A percentile compares a stretch with the other conserved stretches of the same genome.
These are phyloP conservation scores for Tribolium castaneum DNA, from an alignment of 1,140 invertebrate genomes.

Conservation along the genomic window DNA sequence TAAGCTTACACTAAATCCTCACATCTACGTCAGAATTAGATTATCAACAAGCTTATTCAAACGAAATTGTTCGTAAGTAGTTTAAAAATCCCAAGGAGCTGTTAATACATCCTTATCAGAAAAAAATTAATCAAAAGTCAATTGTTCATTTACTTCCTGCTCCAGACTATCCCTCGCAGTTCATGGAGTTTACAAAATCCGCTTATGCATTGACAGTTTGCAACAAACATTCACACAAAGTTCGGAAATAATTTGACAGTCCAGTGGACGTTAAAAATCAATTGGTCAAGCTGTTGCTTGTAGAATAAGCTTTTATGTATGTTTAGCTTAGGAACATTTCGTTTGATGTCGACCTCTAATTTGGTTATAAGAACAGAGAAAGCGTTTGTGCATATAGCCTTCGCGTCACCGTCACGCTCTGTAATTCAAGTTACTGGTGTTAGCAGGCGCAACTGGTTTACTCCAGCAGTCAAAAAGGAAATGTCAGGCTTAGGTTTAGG, in stretches of 20 bases:
- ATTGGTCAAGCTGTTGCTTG: not conserved
- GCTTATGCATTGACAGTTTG: too few relatives aligned
- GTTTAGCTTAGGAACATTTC: not conserved
- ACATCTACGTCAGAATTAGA: not conserved
- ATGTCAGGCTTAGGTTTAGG: not conserved
- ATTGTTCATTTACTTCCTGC: too few relatives aligned
- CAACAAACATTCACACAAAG: too few relatives aligned
- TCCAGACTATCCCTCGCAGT: too few relatives aligned
- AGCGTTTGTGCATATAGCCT: conserved; percentile 36
- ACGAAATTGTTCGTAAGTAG: not conserved
- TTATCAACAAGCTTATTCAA: not conserved
- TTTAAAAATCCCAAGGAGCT: too few relatives aligned
- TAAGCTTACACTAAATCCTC: not conserved
- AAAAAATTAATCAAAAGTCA: too few relatives aligned
- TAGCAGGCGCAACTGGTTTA: conserved; percentile 38
- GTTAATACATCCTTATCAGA: too few relatives aligned
- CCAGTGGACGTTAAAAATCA: not conserved
- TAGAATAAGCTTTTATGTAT: not conserved
- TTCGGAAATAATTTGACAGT: not conserved
- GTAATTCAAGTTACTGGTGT: conserved; percentile 32
- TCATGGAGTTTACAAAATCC: too few relatives aligned
- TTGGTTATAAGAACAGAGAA: conserved; percentile 33
- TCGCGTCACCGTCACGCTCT: not conserved
- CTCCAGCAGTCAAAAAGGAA: conserved; percentile 24
- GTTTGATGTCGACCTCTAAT: conserved; percentile 36